Base-by-base conservation (phyloP, 2,797 vertebrate genomes). In the Syngnathus rostellatus region DNA sequence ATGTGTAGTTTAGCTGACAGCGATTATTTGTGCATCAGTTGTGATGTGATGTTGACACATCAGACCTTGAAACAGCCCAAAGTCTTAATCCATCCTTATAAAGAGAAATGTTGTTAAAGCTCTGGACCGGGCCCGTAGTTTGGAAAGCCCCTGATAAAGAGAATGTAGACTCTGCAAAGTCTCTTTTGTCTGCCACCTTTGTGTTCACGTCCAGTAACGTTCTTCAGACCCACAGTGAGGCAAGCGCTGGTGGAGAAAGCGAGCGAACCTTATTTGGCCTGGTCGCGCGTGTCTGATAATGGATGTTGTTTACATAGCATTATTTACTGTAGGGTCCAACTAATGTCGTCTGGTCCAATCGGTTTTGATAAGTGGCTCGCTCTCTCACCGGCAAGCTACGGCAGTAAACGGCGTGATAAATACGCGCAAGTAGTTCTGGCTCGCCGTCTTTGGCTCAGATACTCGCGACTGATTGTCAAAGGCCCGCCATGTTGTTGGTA, bases 291-390 rank as follows among this genome's bases (percentile, higher is more conserved):
- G n/a, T 21, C 10, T 68, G 66, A 63, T 62, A 45, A 14, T 54
- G 16, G 68, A 48, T 12, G 40, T 65, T 51, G 63, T 59, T 50
- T 10, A 8, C 53, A 66, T 71, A 65, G 68, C 54, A 73, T 63
- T 81, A 73, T 82, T 64, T 64, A 65, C 63, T 25, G 63, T 65
- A 54, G 31, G 39, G 23, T 41, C 40, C 21, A 62, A 43, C 60
- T 40, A n/a, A 39, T 60, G 38, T 40, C 58, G 19, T 62, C 21
- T 23, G 2, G 14, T 59, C 57, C 39, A 6, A 12, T 62, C 40
- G 41, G 2, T 25, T 43, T 62, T 62, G 39, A 43, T 62, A 43
- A 62, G 60, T 43, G 60, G 54, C 54, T 37, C 54, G 54, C 54
- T 37, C 54, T 16, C 25, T 31, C 51, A 53, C 51, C 11, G 51